Evolutionary conservation across 1,140 invertebrate genomes (phyloP).

Genomic region (Nasonia giraulti): DNA sequence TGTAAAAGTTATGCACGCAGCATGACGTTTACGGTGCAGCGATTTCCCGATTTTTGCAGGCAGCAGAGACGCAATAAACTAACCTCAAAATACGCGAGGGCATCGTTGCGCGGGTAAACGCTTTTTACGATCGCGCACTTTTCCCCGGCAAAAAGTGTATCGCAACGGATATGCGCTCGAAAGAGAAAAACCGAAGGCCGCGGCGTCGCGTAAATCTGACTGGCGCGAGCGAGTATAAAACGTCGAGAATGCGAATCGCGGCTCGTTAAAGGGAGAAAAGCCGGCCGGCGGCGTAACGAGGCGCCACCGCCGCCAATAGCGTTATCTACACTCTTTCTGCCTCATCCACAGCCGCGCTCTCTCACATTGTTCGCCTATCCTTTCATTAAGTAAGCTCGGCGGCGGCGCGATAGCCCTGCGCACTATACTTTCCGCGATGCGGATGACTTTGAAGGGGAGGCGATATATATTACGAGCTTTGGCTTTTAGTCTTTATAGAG

Average conservation of each 20-base stretch:
- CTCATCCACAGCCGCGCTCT: background rate
- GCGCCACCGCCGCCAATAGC: background rate
- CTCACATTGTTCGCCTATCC: background rate
- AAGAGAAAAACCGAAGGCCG: background rate
- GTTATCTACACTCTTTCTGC: background rate
- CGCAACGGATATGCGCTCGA: too few relatives aligned
- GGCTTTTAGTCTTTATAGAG: background rate
- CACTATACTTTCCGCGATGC: background rate
- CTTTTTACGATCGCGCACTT: background rate
- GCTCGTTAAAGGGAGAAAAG: background rate
- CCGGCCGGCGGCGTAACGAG: background rate
- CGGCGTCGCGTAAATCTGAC: background rate
- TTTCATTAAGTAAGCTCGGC: too few relatives aligned
- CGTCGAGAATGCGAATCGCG: background rate
- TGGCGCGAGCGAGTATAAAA: background rate
- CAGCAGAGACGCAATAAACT: background rate
- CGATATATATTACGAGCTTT: conserved; percentile 1
- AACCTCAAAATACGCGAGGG: too few relatives aligned
- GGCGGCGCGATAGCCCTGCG: too few relatives aligned
- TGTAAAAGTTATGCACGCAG: too few relatives aligned
- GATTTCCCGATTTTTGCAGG: too few relatives aligned
- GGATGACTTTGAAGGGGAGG: background rate
- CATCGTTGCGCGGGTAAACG: too few relatives aligned
- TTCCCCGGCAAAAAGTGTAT: background rate
- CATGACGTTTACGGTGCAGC: too few relatives aligned